Evolutionary conservation across 2,113 vertebrate genomes (phyloP), one percentile per base, ranked within the genome.

Genomic region (Myiagra hebetior): DNA sequence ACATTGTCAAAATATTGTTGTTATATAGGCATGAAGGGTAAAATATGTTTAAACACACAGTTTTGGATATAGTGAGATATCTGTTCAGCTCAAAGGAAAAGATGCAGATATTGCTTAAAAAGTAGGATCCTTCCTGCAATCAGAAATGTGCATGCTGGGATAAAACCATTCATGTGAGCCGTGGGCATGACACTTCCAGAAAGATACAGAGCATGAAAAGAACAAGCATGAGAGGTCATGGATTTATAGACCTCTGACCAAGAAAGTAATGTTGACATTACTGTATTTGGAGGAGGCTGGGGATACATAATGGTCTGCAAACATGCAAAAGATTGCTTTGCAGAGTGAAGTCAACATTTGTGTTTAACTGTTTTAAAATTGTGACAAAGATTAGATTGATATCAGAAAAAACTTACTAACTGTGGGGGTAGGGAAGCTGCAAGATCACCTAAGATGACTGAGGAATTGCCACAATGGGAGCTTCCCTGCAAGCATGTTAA

Each of bases 1-100:
- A 97, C 96, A 97, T 97, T 96, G 96, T 96, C 95, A 96, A 96
- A 96, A 96, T 97, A 96, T 96, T 96, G 92, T 97, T 97, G 95
- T 92, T 95, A 97, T 97, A 97, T 97, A 97, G 96, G 96, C 95
- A 96, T 97, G 96, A 97, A 97, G 96, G 95, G 94, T 97, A 97
- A 97, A 97, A 97, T 97, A 97, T 97, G 96, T 95, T 97, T 96
- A 95, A 97, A 96, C 96, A 97, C 96, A 96, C 93, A 96, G 94
- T 93, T 96, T 96, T 96, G 95, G 96, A 96, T 97, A 88, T 79
- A 97, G 95, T 92, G 95, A 96, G 94, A 96, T 96, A 96, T 96
- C 94, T 94, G 93, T 89, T 96, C 91, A 93, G 94, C 95, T 96
- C 90, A 89, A 97, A 96, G 91, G 88, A 96, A 89, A 91, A 91